These are phyloP conservation scores for Uropetala carovei DNA, from an alignment of 2,888 invertebrate species.

Conservation along the genomic window DNA sequence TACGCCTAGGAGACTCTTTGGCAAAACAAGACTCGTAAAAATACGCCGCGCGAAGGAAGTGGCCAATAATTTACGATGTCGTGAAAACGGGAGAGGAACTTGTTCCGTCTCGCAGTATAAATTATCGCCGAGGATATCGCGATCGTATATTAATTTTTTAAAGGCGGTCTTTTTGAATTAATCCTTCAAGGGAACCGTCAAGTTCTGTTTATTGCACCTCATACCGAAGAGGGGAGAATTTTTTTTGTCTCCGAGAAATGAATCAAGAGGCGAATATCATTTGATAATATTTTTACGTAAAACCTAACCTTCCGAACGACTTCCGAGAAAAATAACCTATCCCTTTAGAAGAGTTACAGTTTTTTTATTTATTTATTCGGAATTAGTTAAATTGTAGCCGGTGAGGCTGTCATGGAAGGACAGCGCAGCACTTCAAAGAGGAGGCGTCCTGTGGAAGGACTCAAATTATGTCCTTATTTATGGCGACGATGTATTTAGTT, in stretches of 20 bases:
- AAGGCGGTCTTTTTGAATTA: slow-evolving; percentile 6
- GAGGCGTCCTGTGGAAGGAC: background rate
- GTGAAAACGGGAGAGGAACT: background rate
- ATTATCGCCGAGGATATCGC: background rate
- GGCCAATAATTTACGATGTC: slow-evolving; percentile 24
- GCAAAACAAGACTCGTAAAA: background rate
- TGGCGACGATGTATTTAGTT: background rate
- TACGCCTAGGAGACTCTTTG: too few relatives aligned
- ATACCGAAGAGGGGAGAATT: background rate
- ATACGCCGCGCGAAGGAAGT: background rate
- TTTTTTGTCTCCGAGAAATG: background rate
- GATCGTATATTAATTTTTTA: slow-evolving; percentile 23
- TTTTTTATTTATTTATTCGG: background rate
- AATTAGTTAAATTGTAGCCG: background rate
- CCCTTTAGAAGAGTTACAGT: background rate
- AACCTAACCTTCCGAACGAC: background rate
- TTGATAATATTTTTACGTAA: background rate
- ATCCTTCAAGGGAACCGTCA: background rate
- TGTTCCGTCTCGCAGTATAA: background rate
- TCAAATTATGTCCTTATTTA: background rate
- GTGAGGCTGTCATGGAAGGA: background rate
- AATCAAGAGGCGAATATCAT: background rate
- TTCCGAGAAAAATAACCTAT: background rate
- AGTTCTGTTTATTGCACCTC: slow-evolving; percentile 3
- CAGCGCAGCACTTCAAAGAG: background rate